These are phyloP conservation scores for Megaleporinus macrocephalus DNA, from an alignment of 2,113 vertebrate species.

Conservation along the genomic window DNA sequence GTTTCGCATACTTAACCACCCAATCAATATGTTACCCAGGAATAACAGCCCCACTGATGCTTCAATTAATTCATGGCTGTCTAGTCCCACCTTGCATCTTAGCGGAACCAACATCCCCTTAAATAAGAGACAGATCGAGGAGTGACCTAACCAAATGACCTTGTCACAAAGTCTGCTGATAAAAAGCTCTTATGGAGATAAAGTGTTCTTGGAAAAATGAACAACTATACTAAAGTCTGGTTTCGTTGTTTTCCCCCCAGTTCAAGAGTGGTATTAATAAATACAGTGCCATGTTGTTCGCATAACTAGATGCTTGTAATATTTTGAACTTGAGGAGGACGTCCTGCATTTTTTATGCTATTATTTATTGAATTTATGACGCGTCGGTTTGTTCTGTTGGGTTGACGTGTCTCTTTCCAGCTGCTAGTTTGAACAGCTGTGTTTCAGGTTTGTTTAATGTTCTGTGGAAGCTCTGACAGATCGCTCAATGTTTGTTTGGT, in stretches of 20 bases:
- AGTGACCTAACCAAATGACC: slow-evolving; percentile 56
- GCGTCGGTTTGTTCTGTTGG: slow-evolving; percentile 29
- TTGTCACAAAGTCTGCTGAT: slow-evolving; percentile 58
- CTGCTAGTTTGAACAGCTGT: slow-evolving; percentile 78
- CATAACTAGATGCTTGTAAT: background rate
- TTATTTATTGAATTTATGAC: slow-evolving; percentile 50
- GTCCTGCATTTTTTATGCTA: background rate
- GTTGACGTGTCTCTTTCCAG: slow-evolving; percentile 51
- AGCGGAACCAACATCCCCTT: slow-evolving; percentile 63
- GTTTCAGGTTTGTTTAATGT: slow-evolving; percentile 68
- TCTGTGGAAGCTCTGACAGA: slow-evolving; percentile 69
- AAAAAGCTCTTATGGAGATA: slow-evolving; percentile 56
- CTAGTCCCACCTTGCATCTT: slow-evolving; percentile 70
- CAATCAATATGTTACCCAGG: slow-evolving; percentile 70
- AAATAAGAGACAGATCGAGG: slow-evolving; percentile 59
- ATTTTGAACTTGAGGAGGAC: background rate
- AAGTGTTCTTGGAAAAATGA: background rate
- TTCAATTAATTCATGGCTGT: slow-evolving; percentile 70
- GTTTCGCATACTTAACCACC: slow-evolving; percentile 73
- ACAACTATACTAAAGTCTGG: background rate
- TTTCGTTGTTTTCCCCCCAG: background rate
- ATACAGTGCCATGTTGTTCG: no score
- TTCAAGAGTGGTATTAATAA: background rate
- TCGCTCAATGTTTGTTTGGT: slow-evolving; percentile 50
- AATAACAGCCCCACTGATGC: slow-evolving; percentile 53